Evolutionary conservation across 2,113 vertebrate genomes (phyloP).

Genomic region (Gopherus flavomarginatus): DNA sequence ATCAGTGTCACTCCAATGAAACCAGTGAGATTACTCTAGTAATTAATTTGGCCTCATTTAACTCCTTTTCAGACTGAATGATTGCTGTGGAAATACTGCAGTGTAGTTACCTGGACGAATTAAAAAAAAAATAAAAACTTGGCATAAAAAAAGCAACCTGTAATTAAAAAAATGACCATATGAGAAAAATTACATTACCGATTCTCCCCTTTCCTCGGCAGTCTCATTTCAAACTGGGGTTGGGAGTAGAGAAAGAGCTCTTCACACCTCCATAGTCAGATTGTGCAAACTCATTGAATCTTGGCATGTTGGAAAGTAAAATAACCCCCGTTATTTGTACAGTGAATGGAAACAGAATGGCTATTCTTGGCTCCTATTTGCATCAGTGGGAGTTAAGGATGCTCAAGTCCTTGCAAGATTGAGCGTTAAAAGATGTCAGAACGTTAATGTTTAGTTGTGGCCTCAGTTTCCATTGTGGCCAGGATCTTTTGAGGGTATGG

Average conservation of each 20-base stretch:
- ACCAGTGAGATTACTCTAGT: neutral
- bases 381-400: neutral
- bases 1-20: neutral
- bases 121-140: neutral
- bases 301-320: neutral
- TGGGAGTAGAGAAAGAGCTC: neutral
- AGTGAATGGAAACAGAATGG: accelerated
- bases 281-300: neutral
- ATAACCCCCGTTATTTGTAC: neutral
- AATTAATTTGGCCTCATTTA: neutral
- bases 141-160: neutral
- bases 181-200: neutral
- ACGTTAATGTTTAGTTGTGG: neutral
- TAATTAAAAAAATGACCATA: neutral
- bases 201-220: neutral
- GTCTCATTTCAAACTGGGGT: neutral
- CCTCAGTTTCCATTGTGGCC: neutral
- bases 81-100: neutral
- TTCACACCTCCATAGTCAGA: neutral
- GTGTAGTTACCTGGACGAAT: neutral
- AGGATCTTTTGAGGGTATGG: neutral
- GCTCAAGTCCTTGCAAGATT: neutral
- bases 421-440: neutral
- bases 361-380: neutral
- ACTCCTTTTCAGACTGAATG: neutral